These are phyloP conservation scores for Proisotoma minuta DNA, from an alignment of 2,888 invertebrate genomes.

Conservation along the genomic window DNA sequence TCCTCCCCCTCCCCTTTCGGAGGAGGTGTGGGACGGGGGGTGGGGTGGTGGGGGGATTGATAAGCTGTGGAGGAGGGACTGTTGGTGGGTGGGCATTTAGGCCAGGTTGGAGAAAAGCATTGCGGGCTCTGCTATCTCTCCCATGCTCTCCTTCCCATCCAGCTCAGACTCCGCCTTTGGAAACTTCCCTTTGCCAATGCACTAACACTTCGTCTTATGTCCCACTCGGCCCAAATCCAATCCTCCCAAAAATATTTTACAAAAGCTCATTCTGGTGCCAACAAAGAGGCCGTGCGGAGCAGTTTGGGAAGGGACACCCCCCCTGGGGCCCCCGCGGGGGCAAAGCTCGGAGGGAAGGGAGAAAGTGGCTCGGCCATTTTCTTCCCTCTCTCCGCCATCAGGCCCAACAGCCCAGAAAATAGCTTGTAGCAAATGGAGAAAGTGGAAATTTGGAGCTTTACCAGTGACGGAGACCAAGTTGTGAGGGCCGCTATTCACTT, in stretches of 20 bases:
- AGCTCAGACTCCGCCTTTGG: conserved; percentile 18
- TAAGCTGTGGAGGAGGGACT: too few relatives aligned
- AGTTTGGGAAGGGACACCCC: background rate
- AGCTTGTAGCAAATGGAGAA: conserved; percentile 23
- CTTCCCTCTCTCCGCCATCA: background rate
- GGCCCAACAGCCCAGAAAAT: too few relatives aligned
- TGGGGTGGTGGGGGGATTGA: too few relatives aligned
- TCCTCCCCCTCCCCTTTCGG: too few relatives aligned
- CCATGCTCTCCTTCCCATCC: too few relatives aligned
- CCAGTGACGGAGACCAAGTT: conserved; percentile 39
- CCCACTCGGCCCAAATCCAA: conserved; percentile 23
- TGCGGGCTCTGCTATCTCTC: too few relatives aligned
- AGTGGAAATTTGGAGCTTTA: conserved; percentile 21
- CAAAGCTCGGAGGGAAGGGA: background rate
- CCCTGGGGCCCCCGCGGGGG: background rate
- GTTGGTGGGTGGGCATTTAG: too few relatives aligned
- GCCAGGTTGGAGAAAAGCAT: too few relatives aligned
- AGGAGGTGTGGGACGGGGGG: too few relatives aligned
- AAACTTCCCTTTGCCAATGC: conserved; percentile 32
- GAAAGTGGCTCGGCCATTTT: conserved; percentile 1
- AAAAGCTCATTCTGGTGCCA: conserved; percentile 46
- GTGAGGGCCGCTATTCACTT: conserved; percentile 34
- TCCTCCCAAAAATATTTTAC: conserved; percentile 46
- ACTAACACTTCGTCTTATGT: too few relatives aligned
- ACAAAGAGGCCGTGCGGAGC: conserved; percentile 38